phyloP scores from a whole-genome alignment of 2,113 vertebrate genomes.

The Alligator sinensis region DNA sequence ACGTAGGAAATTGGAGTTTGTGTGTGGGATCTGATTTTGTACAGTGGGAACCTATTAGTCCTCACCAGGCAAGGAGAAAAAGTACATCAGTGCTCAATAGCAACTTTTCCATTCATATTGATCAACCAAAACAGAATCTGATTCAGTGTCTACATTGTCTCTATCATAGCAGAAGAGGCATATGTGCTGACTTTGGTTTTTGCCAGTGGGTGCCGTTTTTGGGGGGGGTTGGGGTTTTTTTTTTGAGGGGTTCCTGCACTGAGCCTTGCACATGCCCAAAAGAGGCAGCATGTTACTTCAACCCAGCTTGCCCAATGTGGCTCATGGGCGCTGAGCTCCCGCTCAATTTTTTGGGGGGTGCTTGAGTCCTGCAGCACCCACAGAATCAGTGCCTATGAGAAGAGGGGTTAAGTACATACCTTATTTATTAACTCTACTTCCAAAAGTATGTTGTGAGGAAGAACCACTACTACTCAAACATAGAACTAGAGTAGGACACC shows the following conservation, averaged over 20 bases:
- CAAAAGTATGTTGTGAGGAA: not conserved
- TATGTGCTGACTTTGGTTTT: not conserved
- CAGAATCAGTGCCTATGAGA: not conserved
- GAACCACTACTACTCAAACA: not conserved
- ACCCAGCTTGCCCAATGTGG: too few species aligned
- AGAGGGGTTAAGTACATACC: too few species aligned
- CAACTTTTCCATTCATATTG: not conserved
- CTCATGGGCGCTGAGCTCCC: too few species aligned
- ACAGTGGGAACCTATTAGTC: not conserved
- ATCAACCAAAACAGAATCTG: not conserved
- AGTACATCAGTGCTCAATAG: not conserved
- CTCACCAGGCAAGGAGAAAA: not conserved
- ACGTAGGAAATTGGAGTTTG: accelerated
- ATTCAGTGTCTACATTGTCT: not conserved
- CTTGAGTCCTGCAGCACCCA: not conserved
- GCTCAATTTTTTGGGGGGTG: too few species aligned
- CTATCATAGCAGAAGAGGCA: not conserved
- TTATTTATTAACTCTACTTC: not conserved
- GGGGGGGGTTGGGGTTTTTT: too few species aligned
- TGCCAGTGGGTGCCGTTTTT: too few species aligned
- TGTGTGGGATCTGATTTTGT: not conserved
- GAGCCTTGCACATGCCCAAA: too few species aligned
- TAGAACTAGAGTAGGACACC: accelerated
- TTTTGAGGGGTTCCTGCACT: too few species aligned
- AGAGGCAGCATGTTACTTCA: too few species aligned